Evolutionary conservation across 2,797 vertebrate species (phyloP), one percentile per base, ranked within the genome.

Genomic region (Spea hammondii): DNA sequence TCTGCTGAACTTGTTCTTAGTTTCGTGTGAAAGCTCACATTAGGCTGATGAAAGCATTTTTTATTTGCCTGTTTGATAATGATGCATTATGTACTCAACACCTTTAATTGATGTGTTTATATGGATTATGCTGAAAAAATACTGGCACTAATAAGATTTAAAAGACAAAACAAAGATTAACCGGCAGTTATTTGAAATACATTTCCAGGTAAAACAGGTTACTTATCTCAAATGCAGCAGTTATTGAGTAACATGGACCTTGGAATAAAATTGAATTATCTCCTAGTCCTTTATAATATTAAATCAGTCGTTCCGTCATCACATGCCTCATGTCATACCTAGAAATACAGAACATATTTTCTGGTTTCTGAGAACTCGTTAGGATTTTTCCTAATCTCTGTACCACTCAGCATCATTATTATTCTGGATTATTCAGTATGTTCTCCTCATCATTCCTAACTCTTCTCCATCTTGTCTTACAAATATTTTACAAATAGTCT

Each of bases 41-140:
- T 32, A 11, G 12, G 9, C 10, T 57, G 55, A 57, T 13, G 55
- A 57, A 13, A 65, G 10, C 10, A 11, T 47, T 64, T 10, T 5
- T 57, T 57, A 57, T 13, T 10, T 57, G 12, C 11, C 32, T 32
- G 32, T 32, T 32, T 57, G n/a, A 57, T 5, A 57, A 57, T 11
- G 55, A 57, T 57, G n/a, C n/a, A 57, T 10, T 13, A 57, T 57
- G 11, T 4, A 57, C 55, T 57, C 55, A 57, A 57, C 55, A 57
- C 55, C 55, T 57, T 64, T 10, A 47, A 55, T 49, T n/a, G 46
- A 8, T 75, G 12, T 74, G 68, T 86, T 86, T 84, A 79, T 12
- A 57, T 13, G n/a, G 55, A 57, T 57, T 57, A 13, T 57, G 55
- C 55, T 1, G 55, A 57, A 57, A 12, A 32, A 13, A 57, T 57